Percentiles rank a stretch among this genome's conserved stretches.
Conservation (phyloP, 1,140 invertebrate species). For the Branchinecta lindahli region DNA sequence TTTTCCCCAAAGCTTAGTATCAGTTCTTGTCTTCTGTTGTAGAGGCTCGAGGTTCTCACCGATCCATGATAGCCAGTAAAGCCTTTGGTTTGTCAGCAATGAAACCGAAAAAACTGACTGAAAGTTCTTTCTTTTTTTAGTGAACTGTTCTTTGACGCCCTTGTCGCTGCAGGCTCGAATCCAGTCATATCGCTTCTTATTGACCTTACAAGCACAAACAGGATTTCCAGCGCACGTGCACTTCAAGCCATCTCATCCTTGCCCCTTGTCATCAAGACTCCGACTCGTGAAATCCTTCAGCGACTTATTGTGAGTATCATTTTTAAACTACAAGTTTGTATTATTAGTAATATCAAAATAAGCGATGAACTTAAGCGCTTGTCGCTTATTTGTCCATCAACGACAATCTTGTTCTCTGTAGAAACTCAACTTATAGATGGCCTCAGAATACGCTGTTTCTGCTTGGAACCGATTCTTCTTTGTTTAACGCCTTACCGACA, state of each 20-base stretch:
- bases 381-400: no score
- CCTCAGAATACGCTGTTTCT: no score
- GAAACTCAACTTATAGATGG: no score
- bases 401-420: no score
- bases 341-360: neutral
- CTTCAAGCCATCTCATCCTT: constrained; percentile 21
- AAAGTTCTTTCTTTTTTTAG: neutral
- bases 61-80: no score
- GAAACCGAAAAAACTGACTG: no score
- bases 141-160: constrained; percentile 15
- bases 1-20: no score
- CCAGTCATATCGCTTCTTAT: constrained; percentile 22
- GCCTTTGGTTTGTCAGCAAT: no score
- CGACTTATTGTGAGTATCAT: constrained; percentile 21
- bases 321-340: constrained; percentile 12
- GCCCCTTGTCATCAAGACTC: constrained; percentile 23
- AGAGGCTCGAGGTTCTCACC: no score
- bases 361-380: neutral
- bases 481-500: no score
- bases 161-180: constrained; percentile 23
- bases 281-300: constrained; percentile 23
- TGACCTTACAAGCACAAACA: constrained; percentile 20
- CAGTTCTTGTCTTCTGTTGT: no score
- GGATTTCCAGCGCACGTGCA: constrained; percentile 21
- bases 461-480: no score